Evolutionary conservation across 1,140 invertebrate species (phyloP).

Genomic region (Drosophila pseudoananassae): DNA sequence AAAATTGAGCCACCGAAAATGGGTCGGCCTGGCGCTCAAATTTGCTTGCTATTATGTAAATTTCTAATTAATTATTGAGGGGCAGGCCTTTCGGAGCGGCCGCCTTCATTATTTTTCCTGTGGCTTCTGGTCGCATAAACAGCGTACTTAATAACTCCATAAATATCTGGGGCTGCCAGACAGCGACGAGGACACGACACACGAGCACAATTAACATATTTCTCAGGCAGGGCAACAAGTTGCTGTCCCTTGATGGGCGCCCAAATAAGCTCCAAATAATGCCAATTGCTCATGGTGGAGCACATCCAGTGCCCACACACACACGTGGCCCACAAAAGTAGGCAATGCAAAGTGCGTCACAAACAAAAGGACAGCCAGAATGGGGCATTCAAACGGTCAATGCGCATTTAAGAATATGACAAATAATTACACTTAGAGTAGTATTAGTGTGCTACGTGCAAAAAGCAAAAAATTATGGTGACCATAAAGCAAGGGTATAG

Average conservation of each 20-base stretch:
- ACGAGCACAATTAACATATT: slow-evolving; percentile 73
- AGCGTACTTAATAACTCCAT: slow-evolving; percentile 65
- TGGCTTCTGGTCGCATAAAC: slow-evolving; percentile 36
- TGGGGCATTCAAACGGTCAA: slow-evolving; percentile 34
- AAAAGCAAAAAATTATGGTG: slow-evolving; percentile 7
- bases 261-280: slow-evolving; percentile 60
- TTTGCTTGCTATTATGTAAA: slow-evolving; percentile 58
- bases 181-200: slow-evolving; percentile 16
- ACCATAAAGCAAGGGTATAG: background rate
- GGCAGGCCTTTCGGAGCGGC: slow-evolving; percentile 42
- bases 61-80: slow-evolving; percentile 59
- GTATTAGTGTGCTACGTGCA: slow-evolving; percentile 42
- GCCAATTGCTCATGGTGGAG: slow-evolving; percentile 43
- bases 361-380: slow-evolving; percentile 9
- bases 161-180: slow-evolving; percentile 37
- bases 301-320: slow-evolving; percentile 33
- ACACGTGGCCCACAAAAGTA: slow-evolving; percentile 43
- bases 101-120: slow-evolving; percentile 19
- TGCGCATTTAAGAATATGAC: slow-evolving; percentile 63
- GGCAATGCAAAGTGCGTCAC: slow-evolving; percentile 63
- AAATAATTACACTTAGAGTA: slow-evolving; percentile 56
- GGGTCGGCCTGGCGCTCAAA: background rate
- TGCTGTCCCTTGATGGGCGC: slow-evolving; percentile 32
- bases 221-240: slow-evolving; percentile 61
- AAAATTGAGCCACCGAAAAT: slow-evolving; percentile 45